Conservation (phyloP, 2,888 invertebrate species). For the Drosophila anceps region DNA sequence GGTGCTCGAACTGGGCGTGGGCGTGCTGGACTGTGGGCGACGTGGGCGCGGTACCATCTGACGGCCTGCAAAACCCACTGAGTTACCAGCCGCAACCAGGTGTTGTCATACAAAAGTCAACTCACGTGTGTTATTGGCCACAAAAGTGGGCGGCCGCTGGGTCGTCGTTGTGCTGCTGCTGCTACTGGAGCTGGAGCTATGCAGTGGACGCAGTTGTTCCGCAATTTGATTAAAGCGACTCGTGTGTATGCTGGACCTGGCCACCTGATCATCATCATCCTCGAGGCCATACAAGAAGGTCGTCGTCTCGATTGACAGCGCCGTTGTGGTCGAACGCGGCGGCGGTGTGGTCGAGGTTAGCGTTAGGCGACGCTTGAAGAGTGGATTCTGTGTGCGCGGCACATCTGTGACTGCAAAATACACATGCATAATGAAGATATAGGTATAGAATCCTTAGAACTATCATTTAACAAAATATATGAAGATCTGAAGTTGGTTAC, state of each 20-base stretch:
- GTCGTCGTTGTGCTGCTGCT: constrained; percentile 23
- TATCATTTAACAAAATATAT: not conserved
- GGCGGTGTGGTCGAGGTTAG: constrained; percentile 72
- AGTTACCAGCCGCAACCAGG: not conserved
- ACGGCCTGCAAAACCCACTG: constrained; percentile 44
- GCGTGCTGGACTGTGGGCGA: constrained; percentile 68
- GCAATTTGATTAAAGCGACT: constrained; percentile 83
- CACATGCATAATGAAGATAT: too few relatives aligned
- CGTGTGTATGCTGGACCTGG: constrained; percentile 84
- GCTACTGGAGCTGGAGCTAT: constrained; percentile 18
- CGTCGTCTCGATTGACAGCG: constrained; percentile 45
- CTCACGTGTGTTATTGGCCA: constrained; percentile 53
- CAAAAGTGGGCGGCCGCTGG: constrained; percentile 13
- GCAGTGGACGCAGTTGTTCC: constrained; percentile 54
- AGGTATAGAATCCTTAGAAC: not conserved
- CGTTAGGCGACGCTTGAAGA: constrained; percentile 85
- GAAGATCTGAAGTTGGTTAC: too few relatives aligned
- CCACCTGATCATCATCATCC: constrained; percentile 83
- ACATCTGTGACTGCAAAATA: constrained; percentile 79
- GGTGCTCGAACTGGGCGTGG: constrained; percentile 53
- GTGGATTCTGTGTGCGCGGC: constrained; percentile 83
- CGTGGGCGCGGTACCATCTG: constrained; percentile 69
- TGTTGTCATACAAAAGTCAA: not conserved
- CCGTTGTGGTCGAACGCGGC: constrained; percentile 61
- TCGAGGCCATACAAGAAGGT: constrained; percentile 66